Evolutionary conservation across 2,888 invertebrate species (phyloP), one percentile per base, ranked within the genome.

Genomic region (Esperia sulphurella): DNA sequence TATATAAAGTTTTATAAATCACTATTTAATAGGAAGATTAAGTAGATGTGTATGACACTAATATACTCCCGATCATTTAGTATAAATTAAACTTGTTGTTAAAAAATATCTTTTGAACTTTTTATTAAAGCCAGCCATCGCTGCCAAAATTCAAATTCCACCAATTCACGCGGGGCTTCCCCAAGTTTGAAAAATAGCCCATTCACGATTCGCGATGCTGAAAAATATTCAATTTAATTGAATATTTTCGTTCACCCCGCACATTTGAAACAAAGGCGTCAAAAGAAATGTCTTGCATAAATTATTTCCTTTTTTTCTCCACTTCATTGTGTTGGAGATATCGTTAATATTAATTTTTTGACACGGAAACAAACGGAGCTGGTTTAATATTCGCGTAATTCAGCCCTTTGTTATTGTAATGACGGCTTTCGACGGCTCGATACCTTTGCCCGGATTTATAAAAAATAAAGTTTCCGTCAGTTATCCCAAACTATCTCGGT

Each of bases 301-400:
- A 88, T 88, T 86, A 86, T 79, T 79, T 74, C 68, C 67, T 71
- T 79, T 83, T 83, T 79, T 75, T 62, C 65, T 70, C 72, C 82
- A 83, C 84, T 82, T 83, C 83, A 84, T 88, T 83, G 83, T 80
- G 59, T 67, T 68, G 71, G 70, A 81, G 85, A 83, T 85, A 88
- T 87, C 88, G 88, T 89, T 89, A 89, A 89, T 89, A 88, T 89
- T 89, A 87, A 88, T 89, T 83, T 89, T 86, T 84, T 79, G 82
- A 82, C 86, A 79, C 86, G 79, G 79, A 83, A 83, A 83, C 86
- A 81, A 83, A 75, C 82, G 76, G 71, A 65, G 52, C 65, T 62
- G 63, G 71, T 80, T 86, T 86, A 83, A 83, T 84, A 83, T 82
- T 83, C 83, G 65, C 55, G 71, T 75, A 52, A 77, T 79, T 77